Evolutionary conservation across 2,888 invertebrate species (phyloP).

Genomic region (Brachycybe producta): DNA sequence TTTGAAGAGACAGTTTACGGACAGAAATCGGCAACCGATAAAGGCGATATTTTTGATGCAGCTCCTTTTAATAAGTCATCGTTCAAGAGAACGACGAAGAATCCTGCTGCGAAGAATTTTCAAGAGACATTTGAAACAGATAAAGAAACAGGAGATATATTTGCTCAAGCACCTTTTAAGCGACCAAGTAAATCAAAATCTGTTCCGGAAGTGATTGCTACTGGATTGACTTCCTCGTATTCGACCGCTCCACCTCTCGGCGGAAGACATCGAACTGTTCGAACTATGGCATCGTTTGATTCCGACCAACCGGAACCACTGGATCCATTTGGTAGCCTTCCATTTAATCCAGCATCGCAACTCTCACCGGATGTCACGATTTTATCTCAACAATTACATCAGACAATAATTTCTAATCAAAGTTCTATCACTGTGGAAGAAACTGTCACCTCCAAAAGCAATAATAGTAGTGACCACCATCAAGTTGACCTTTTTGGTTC

Average conservation of each 20-base stretch:
- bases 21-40: not conserved
- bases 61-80: slow-evolving; percentile 30
- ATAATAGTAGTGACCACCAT: not conserved
- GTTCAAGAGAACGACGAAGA: not conserved
- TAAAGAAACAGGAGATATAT: slow-evolving; percentile 44
- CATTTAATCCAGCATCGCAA: slow-evolving; percentile 25
- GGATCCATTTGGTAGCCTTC: slow-evolving; percentile 30
- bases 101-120: slow-evolving; percentile 17
- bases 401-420: not conserved
- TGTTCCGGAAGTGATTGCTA: not conserved
- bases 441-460: not conserved
- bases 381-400: not conserved
- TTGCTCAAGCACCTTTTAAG: slow-evolving; percentile 53
- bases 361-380: not conserved
- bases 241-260: too few species aligned
- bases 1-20: not conserved
- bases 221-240: not conserved
- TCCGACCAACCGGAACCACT: too few species aligned
- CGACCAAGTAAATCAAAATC: slow-evolving; percentile 18
- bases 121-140: slow-evolving; percentile 25
- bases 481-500: slow-evolving; percentile 22
- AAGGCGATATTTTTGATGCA: slow-evolving; percentile 28
- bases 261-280: too few species aligned
- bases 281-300: too few species aligned
- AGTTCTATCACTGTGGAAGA: not conserved